Base-by-base conservation (phyloP, 92 coral and sea anemone species). In the Porites rus region DNA sequence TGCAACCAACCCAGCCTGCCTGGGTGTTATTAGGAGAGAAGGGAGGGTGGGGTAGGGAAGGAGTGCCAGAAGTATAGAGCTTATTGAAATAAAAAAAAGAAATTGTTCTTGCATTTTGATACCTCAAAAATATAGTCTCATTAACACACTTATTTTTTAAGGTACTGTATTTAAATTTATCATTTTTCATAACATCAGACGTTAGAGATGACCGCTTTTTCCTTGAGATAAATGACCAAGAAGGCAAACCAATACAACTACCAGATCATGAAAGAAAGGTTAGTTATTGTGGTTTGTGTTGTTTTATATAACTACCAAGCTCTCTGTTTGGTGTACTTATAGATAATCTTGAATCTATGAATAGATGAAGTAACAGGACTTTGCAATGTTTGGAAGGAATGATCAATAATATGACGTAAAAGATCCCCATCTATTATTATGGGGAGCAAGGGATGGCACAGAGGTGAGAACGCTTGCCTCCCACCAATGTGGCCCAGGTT, bases 221-320 rank as follows among this genome's bases (percentile, higher is more conserved):
- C 79, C 85, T 96, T 75, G 99, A 96, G 75, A 96, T 96, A 28
- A 93, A 82, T 65, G 96, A 96, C 76, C 99, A 96, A 84, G 92
- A 93, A 77, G 99, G 99, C 6, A 86, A 90, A 67, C 94, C 98
- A 75, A 77, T 96, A 21, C n/a, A 82, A 11, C 66, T 96, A 17
- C 99, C 99, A 4, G 98, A 91, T 51, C 81, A 68, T 51, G 99
- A 94, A 81, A 90, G 98, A 86, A 96, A 96, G 98, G 99, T 96
- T 64, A 51, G 10, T 78, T 31, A 4, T 38, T 38, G 46, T 38
- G 46, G 46, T 38, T 38, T 38, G 46, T 4, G 6, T 38, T 38
- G 46, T 38, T 38, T 38, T 4, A 38, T 38, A 38, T 38, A 38
- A 38, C 5, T 38, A 38, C 46, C 46, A 38, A 38, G 46, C 5